Percentiles rank a stretch among this genome's conserved stretches.
Conservation (phyloP, 2,113 vertebrate species). For the Parus major region DNA sequence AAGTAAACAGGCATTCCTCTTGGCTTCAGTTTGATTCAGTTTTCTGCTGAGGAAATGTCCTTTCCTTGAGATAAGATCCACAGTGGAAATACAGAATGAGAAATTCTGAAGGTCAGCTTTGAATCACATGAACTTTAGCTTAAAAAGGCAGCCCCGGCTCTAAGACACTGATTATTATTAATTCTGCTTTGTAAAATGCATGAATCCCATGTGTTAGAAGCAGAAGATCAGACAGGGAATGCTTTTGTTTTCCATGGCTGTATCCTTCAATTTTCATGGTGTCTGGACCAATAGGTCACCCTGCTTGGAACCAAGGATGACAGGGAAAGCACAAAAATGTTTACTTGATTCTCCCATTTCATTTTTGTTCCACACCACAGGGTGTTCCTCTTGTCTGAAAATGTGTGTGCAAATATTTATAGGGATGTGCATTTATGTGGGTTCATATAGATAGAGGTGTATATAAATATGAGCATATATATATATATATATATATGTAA, state of each 20-base stretch:
- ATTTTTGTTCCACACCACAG: not conserved
- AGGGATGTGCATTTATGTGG: not conserved
- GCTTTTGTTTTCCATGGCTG: not conserved
- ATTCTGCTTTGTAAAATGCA: not conserved
- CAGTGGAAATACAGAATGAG: not conserved
- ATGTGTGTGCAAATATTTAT: not conserved
- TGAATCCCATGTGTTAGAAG: not conserved
- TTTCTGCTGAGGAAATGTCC: not conserved
- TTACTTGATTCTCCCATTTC: not conserved
- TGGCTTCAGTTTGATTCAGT: not conserved
- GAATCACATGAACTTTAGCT: not conserved
- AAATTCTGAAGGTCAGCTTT: not conserved
- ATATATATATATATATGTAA: no score
- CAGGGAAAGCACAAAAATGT: not conserved
- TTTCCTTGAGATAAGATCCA: not conserved
- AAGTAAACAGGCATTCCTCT: not conserved
- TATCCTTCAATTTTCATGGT: not conserved
- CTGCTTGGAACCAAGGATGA: not conserved
- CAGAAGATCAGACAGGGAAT: not conserved
- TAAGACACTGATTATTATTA: not conserved
- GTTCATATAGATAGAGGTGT: not conserved
- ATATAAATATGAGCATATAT: not conserved
- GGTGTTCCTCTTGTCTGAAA: not conserved
- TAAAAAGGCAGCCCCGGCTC: not conserved
- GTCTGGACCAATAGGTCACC: not conserved